Evolutionary conservation across 2,888 invertebrate species (phyloP), one percentile per base, ranked within the genome.

Genomic region (Apeira syringaria): DNA sequence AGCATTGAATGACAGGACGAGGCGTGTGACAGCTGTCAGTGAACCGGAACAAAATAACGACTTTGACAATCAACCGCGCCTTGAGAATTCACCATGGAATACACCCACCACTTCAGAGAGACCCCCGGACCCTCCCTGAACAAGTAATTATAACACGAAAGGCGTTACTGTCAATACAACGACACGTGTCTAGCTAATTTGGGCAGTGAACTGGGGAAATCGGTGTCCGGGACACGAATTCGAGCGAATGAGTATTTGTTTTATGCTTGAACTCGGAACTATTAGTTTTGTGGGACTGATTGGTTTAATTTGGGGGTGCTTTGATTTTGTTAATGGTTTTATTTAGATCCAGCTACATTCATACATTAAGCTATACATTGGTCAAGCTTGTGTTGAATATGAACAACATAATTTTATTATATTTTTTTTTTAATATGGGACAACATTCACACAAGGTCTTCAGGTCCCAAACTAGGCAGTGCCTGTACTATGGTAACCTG

Each of bases 31-130:
- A 66, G 57, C 44, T 66, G 58, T 68, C 68, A 61, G 54, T 64
- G 64, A 59, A 65, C 64, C 66, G 72, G 67, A 76, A 77, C 76
- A 61, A 56, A 67, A 75, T 80, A 80, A 80, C 75, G 72, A 76
- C 64, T 62, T 61, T 63, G 68, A 66, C 68, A 64, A 69, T 64
- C 62, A 53, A 62, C 61, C 62, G 60, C 68, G 64, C 71, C 74
- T 72, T 64, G 58, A 52, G 59, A 58, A 59, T 56, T 47, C 48
- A 44, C 51, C 35, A 64, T 58, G 47, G 59, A 58, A 59, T 56
- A 48, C 48, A 43, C 51, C 34, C 46, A 54, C 63, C 47, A 47
- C 22, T 47, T 39, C 53, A 59, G 51, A 47, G 22, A 59, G 61
- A 64, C 47, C 66, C 10, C 28, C 26, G 37, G 36, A 29, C 44